A percentile compares a stretch with the other conserved stretches of the same genome.
phyloP scores from a whole-genome alignment of 2,797 vertebrate genomes.

The Kryptolebias ocellatus region DNA sequence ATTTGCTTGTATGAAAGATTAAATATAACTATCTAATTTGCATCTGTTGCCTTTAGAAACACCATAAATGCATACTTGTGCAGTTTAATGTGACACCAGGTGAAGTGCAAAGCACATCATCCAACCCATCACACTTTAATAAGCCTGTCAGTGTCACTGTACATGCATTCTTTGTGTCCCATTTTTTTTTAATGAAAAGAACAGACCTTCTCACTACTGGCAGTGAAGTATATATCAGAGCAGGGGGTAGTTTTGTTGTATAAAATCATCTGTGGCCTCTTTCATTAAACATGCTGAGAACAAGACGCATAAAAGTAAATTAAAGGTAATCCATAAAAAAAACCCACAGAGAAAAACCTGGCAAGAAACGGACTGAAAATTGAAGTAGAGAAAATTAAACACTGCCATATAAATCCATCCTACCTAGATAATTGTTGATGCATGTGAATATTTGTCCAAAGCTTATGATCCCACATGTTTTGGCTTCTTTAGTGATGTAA shows the following conservation, averaged over 20 bases:
- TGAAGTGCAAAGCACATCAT: not conserved
- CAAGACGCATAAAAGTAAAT: not conserved
- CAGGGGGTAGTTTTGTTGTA: not conserved
- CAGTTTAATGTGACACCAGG: conserved; percentile 19
- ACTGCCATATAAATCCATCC: not conserved
- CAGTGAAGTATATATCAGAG: not conserved
- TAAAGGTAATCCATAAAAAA: not conserved
- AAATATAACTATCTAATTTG: conserved; percentile 33
- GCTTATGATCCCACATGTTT: not conserved
- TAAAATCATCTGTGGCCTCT: not conserved
- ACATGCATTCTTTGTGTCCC: conserved; percentile 3
- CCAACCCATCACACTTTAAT: not conserved
- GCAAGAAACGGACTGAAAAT: not conserved
- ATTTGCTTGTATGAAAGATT: conserved; percentile 32
- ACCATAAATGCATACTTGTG: conserved; percentile 4
- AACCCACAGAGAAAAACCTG: not conserved
- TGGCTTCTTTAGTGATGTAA: not conserved
- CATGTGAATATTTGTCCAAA: not conserved
- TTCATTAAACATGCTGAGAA: not conserved
- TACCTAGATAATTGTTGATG: not conserved
- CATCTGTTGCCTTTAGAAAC: conserved; percentile 16
- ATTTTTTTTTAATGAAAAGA: conserved; percentile 4
- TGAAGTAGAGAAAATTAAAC: not conserved
- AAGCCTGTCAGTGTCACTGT: conserved; percentile 19
- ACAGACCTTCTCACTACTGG: not conserved